Evolutionary conservation across 2,888 invertebrate genomes (phyloP).

Genomic region (Eupithecia dodoneata): DNA sequence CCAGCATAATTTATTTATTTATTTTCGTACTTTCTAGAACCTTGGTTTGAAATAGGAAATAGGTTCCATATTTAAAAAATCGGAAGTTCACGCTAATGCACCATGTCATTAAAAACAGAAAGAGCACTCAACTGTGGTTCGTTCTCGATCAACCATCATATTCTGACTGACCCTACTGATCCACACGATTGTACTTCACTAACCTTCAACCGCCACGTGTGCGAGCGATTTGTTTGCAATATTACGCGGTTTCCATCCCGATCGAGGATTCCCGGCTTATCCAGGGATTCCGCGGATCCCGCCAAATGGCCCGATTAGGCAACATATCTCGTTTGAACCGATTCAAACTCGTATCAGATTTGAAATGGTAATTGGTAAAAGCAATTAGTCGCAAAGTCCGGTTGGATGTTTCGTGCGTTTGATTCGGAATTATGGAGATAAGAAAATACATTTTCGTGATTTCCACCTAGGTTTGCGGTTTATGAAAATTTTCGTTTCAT

Average conservation of each 20-base stretch:
- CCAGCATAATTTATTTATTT: no score
- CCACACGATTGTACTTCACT: neutral
- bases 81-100: neutral
- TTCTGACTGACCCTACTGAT: neutral
- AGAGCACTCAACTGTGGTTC: neutral
- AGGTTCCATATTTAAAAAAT: neutral
- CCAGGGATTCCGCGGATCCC: constrained; percentile 61
- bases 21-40: neutral
- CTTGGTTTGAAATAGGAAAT: neutral
- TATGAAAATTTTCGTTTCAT: neutral
- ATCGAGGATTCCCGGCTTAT: constrained; percentile 66
- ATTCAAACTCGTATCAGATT: constrained; percentile 60
- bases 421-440: neutral
- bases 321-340: constrained; percentile 63
- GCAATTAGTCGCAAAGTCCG: constrained; percentile 18
- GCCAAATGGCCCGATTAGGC: constrained; percentile 73
- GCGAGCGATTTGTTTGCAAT: constrained; percentile 67
- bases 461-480: neutral
- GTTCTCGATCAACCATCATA: neutral
- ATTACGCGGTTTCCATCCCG: constrained; percentile 61
- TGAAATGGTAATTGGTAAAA: constrained; percentile 22
- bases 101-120: neutral
- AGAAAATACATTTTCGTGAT: neutral
- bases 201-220: constrained; percentile 45
- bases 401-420: constrained; percentile 1